Evolutionary conservation across 2,888 invertebrate genomes (phyloP).

Genomic region (Drosophila mulleri): DNA sequence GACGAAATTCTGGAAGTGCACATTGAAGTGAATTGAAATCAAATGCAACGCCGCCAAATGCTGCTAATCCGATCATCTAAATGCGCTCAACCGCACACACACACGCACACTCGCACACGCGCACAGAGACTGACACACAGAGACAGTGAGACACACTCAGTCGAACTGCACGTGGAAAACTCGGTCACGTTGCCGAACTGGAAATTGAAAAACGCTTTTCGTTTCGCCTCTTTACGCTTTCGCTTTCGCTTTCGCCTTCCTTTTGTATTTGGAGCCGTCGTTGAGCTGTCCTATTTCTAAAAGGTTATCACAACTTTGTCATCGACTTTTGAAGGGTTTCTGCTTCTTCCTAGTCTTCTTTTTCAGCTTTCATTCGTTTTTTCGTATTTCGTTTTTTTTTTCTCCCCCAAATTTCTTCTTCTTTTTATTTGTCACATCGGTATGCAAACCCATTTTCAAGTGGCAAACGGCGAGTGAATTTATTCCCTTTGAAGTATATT

Average conservation of each 20-base stretch:
- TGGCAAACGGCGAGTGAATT: slow-evolving; percentile 4
- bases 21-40: slow-evolving; percentile 41
- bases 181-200: slow-evolving; percentile 51
- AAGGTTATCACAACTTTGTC: slow-evolving; percentile 45
- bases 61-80: slow-evolving; percentile 56
- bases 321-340: slow-evolving; percentile 12
- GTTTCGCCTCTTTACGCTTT: slow-evolving; percentile 5
- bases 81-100: slow-evolving; percentile 23
- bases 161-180: slow-evolving; percentile 39
- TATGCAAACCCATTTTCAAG: slow-evolving; percentile 15
- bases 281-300: slow-evolving; percentile 19
- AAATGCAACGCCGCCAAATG: slow-evolving; percentile 35
- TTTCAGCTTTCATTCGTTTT: background rate
- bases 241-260: slow-evolving; percentile 1
- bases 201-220: slow-evolving; percentile 51
- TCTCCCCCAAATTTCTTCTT: background rate
- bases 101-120: background rate
- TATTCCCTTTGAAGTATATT: slow-evolving; percentile 4
- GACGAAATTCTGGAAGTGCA: background rate
- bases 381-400: background rate
- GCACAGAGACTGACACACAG: background rate
- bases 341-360: background rate
- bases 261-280: slow-evolving; percentile 17
- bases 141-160: background rate
- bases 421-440: slow-evolving; percentile 5